Conservation (phyloP, 2,113 vertebrate species). For the Scolopax mira region DNA sequence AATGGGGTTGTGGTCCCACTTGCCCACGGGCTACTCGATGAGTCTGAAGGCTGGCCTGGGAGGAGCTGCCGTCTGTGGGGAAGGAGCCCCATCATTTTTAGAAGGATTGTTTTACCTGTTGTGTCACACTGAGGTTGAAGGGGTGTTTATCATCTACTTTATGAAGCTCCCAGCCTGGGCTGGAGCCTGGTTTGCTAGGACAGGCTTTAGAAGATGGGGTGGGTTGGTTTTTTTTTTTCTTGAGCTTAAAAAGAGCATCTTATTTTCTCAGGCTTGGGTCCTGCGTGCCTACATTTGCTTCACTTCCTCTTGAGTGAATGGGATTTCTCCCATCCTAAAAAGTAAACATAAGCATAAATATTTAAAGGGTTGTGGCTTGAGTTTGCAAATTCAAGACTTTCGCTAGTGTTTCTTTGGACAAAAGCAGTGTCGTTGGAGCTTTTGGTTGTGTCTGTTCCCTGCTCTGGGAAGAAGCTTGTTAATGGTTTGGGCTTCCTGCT, state of each 20-base stretch:
- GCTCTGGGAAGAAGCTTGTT: not conserved
- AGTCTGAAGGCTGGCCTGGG: not conserved
- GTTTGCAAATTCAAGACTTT: slow-evolving; percentile 12
- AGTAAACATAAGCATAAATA: slow-evolving; percentile 35
- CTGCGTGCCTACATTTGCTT: not conserved
- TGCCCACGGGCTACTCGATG: not conserved
- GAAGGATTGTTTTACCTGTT: not conserved
- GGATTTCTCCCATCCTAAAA: not conserved
- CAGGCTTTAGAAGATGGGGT: not conserved
- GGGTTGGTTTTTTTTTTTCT: not conserved
- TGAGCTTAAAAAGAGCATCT: not conserved
- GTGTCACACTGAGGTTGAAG: not conserved
- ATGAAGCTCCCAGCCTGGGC: not conserved
- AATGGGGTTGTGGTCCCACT: not conserved
- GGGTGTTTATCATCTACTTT: accelerated
- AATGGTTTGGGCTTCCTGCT: not conserved
- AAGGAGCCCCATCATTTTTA: not conserved
- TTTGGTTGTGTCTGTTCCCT: not conserved
- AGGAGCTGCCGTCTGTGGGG: not conserved
- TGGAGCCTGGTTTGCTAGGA: not conserved
- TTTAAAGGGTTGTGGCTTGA: slow-evolving; percentile 5
- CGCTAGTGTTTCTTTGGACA: slow-evolving; percentile 17
- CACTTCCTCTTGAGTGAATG: not conserved
- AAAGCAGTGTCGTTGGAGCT: not conserved
- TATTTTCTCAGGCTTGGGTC: not conserved